These are phyloP conservation scores for Conus ventricosus DNA, from an alignment of 1,140 invertebrate species.

Conservation along the genomic window DNA sequence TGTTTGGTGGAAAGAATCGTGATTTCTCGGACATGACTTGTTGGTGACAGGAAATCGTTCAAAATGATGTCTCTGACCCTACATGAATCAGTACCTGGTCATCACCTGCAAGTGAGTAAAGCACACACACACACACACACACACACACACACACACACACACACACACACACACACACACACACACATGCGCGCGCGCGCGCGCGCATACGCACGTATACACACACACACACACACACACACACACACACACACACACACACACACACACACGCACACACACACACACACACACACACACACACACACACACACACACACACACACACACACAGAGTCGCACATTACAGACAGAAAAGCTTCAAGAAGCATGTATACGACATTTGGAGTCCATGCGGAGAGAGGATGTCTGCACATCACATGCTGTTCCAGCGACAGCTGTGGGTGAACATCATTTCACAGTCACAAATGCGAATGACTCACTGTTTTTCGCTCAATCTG, in stretches of 20 bases:
- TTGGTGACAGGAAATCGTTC: slow-evolving; percentile 62
- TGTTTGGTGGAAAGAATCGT: too few relatives aligned
- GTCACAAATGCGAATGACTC: background rate
- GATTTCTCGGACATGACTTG: too few relatives aligned
- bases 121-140: background rate
- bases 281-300: too few relatives aligned
- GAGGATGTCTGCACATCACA: background rate
- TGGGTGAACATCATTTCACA: background rate
- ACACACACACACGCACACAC: background rate
- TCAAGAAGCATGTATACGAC: background rate
- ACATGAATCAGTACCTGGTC: slow-evolving; percentile 75
- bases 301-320: background rate
- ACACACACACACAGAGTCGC: background rate
- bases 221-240: slow-evolving; percentile 5
- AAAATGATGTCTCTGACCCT: slow-evolving; percentile 70
- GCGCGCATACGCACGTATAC: background rate
- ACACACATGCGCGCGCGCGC: too few relatives aligned
- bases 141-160: slow-evolving; percentile 1
- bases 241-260: background rate
- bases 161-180: too few relatives aligned
- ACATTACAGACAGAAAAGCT: background rate
- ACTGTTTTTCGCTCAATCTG: too few relatives aligned
- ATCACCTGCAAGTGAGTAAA: slow-evolving; percentile 71
- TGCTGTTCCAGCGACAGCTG: background rate
- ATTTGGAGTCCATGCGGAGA: too few relatives aligned